Percentiles rank a stretch among this genome's conserved stretches.
Evolutionary conservation across 1,140 invertebrate genomes (phyloP).

Genomic region (Psix sp.): DNA sequence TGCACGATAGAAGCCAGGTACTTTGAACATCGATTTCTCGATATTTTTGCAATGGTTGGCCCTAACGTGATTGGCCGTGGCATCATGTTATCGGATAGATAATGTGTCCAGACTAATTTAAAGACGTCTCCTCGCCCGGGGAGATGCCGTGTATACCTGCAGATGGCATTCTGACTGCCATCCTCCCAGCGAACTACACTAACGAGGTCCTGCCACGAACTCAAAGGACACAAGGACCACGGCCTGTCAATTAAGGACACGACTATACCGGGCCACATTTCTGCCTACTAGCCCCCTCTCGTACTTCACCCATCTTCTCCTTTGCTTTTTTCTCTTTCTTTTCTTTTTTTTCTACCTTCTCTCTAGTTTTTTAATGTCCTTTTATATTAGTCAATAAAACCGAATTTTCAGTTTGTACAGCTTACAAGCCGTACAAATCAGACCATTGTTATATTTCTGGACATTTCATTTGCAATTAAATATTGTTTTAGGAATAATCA

Average conservation of each 20-base stretch:
- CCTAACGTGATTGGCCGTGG: slow-evolving; percentile 59
- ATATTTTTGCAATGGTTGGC: slow-evolving; percentile 56
- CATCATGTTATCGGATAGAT: slow-evolving; percentile 71
- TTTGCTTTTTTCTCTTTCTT: slow-evolving; percentile 18
- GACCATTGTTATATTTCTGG: no score
- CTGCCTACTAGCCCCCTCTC: slow-evolving; percentile 64
- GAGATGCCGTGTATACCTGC: slow-evolving; percentile 67
- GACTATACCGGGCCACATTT: slow-evolving; percentile 75
- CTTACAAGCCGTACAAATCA: no score
- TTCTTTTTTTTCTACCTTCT: slow-evolving; percentile 32
- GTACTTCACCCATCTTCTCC: slow-evolving; percentile 32
- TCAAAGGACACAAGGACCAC: slow-evolving; percentile 70
- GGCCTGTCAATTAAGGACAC: slow-evolving; percentile 77
- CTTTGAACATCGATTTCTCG: slow-evolving; percentile 62
- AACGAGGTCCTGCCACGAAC: slow-evolving; percentile 75
- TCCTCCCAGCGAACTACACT: slow-evolving; percentile 65
- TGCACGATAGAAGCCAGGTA: slow-evolving; percentile 32
- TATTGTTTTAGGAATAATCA: no score
- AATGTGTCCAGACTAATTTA: slow-evolving; percentile 76
- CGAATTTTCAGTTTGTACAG: slow-evolving; percentile 33
- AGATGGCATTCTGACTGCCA: slow-evolving; percentile 73
- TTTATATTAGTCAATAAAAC: slow-evolving; percentile 18
- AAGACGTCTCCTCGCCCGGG: slow-evolving; percentile 68
- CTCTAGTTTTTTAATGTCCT: slow-evolving; percentile 22
- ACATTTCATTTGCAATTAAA: no score